Evolutionary conservation across 2,888 invertebrate species (phyloP).

Genomic region (Netelia fuscicornis): DNA sequence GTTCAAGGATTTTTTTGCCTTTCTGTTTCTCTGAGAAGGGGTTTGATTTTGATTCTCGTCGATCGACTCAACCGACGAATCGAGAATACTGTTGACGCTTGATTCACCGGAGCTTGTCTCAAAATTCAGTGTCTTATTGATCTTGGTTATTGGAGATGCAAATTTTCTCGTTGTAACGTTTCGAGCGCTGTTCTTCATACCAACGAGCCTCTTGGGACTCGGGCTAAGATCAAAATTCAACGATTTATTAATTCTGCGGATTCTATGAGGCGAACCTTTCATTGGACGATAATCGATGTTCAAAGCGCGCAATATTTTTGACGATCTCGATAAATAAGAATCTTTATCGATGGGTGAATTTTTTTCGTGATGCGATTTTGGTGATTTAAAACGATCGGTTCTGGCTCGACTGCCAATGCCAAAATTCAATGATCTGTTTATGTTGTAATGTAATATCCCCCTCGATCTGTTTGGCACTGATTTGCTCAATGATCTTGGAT

Average conservation of each 20-base stretch:
- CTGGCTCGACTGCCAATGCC: conserved; percentile 70
- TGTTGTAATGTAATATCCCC: conserved; percentile 72
- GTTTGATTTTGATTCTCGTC: conserved; percentile 82
- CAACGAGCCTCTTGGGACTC: conserved; percentile 74
- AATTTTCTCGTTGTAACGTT: conserved; percentile 17
- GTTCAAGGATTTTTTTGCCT: conserved; percentile 73
- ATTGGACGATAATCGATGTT: conserved; percentile 75
- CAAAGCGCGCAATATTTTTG: conserved; percentile 80
- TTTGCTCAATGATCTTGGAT: conserved; percentile 73
- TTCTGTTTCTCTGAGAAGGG: conserved; percentile 75
- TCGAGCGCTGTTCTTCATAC: conserved; percentile 33
- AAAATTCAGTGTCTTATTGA: conserved; percentile 73
- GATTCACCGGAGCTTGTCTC: conserved; percentile 76
- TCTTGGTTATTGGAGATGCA: conserved; percentile 62
- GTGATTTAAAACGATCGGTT: conserved; percentile 71
- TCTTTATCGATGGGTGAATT: conserved; percentile 68
- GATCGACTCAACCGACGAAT: conserved; percentile 77
- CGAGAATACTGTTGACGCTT: conserved; percentile 69
- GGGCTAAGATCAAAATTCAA: conserved; percentile 79
- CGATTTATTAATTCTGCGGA: conserved; percentile 77
- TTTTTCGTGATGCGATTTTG: conserved; percentile 72
- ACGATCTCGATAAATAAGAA: conserved; percentile 77
- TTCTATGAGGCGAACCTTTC: conserved; percentile 66
- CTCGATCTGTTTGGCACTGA: conserved; percentile 75
- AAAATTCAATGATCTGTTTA: conserved; percentile 78